Evolutionary conservation across 2,797 vertebrate genomes (phyloP).

Genomic region (Ptychobarbus kaznakovi): DNA sequence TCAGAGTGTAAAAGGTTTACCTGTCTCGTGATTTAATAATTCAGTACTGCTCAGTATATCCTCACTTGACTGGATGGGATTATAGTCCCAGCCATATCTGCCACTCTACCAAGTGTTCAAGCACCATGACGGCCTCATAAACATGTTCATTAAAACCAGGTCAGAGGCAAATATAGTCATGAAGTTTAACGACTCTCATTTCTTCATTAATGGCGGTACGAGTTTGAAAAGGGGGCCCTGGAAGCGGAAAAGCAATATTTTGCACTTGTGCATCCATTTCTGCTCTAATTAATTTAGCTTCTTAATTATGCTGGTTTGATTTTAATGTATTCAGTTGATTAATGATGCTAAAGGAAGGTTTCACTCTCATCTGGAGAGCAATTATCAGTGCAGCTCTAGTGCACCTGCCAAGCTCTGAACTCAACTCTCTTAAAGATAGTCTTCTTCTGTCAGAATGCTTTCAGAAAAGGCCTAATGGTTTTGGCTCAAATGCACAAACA

Average conservation of each 20-base stretch:
- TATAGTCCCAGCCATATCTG: slow-evolving; percentile 16
- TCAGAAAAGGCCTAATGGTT: slow-evolving; percentile 18
- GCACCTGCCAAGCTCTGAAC: slow-evolving; percentile 54
- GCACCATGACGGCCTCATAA: slow-evolving; percentile 27
- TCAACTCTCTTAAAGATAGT: slow-evolving; percentile 31
- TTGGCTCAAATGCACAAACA: slow-evolving; percentile 12
- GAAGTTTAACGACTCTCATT: slow-evolving; percentile 50
- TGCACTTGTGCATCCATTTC: slow-evolving; percentile 57
- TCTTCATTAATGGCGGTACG: slow-evolving; percentile 33
- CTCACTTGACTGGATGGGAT: slow-evolving; percentile 23
- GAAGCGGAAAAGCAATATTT: slow-evolving; percentile 54
- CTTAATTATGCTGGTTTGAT: slow-evolving; percentile 61
- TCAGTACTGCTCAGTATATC: slow-evolving; percentile 1
- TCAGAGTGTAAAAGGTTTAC: slow-evolving; percentile 16
- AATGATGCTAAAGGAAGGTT: slow-evolving; percentile 60
- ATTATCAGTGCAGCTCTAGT: slow-evolving; percentile 56
- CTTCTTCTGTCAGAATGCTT: slow-evolving; percentile 40
- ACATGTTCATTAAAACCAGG: slow-evolving; percentile 41
- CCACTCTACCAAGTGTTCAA: slow-evolving; percentile 20
- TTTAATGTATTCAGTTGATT: slow-evolving; percentile 63
- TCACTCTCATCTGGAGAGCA: slow-evolving; percentile 61
- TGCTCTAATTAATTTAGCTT: slow-evolving; percentile 62
- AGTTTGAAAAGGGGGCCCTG: slow-evolving; percentile 7
- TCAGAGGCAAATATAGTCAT: slow-evolving; percentile 47
- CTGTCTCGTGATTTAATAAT: slow-evolving; percentile 13